Base-by-base conservation (phyloP, 2,797 vertebrate species). In the Cuculus canorus region DNA sequence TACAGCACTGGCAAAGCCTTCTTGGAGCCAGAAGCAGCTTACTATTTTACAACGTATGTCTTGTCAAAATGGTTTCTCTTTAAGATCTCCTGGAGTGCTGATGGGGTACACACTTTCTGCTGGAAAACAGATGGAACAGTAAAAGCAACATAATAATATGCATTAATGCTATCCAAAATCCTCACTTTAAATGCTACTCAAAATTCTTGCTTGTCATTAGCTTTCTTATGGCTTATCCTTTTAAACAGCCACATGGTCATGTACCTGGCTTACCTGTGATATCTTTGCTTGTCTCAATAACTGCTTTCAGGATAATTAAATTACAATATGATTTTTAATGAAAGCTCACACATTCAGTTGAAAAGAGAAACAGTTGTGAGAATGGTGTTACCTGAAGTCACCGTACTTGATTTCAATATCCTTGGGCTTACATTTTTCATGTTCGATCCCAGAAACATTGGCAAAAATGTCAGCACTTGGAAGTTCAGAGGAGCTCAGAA, bases 11-110 rank as follows among this genome's bases (percentile, higher is more conserved):
- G 41, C 57, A 50, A 90, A 90, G 80, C 52, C 52, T 69, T 90
- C 50, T 18, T 86, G 80, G 64, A 94, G 75, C 22, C 61, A 87
- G 53, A 92, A 92, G 72, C 30, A 87, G 84, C 53, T 66, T 85
- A 65, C 28, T 14, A 2, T 73, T 76, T 66, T 66, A 66, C 72
- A 90, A 79, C 63, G 61, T 65, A 52, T 3, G 9, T 53, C 76
- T 91, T 89, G 73, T 77, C 61, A 70, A 88, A 90, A 88, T 10
- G 25, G 23, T 86, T 92, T 77, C 33, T 80, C 57, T 86, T 53
- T 33, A 37, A 43, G 25, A 47, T 39, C 43, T 70, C 14, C 18
- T 27, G 17, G 6, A 11, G 22, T 21, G 14, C 12, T 89, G 54
- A 61, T 10, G 22, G 5, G 35, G 61, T 24, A 61, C 35, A n/a